These are phyloP conservation scores for Aphis craccivora DNA, from an alignment of 1,140 invertebrate genomes.

Conservation along the genomic window DNA sequence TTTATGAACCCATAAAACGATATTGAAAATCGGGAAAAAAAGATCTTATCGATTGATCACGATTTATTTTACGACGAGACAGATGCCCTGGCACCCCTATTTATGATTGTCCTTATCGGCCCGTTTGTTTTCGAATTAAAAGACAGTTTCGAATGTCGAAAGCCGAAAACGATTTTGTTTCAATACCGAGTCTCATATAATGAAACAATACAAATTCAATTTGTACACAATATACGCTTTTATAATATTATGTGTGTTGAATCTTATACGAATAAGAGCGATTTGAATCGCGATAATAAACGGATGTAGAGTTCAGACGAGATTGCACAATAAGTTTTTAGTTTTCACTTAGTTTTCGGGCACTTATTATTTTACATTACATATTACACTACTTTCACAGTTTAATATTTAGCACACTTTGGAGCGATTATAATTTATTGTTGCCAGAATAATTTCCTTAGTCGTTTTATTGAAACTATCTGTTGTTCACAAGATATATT, in stretches of 20 bases:
- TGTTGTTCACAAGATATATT: background rate
- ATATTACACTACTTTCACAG: background rate
- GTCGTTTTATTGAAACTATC: background rate
- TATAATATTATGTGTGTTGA: background rate
- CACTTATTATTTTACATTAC: background rate
- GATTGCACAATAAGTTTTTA: background rate
- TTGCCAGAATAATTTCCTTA: background rate
- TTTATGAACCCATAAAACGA: background rate
- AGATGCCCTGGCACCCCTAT: background rate
- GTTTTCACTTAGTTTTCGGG: background rate
- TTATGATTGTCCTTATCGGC: background rate
- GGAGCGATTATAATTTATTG: background rate
- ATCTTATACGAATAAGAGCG: background rate
- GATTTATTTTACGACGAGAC: conserved; percentile 28
- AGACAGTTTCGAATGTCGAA: background rate
- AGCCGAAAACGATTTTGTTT: background rate
- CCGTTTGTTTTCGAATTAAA: background rate
- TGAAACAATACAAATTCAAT: background rate
- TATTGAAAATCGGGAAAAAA: conserved; percentile 30
- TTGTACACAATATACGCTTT: background rate
- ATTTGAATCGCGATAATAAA: background rate
- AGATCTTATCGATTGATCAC: conserved; percentile 10
- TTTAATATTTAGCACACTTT: background rate
- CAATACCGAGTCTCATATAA: background rate
- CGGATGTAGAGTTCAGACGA: background rate